Base-by-base conservation (phyloP, 2,888 invertebrate genomes). In the Ypsolopha scabrella region DNA sequence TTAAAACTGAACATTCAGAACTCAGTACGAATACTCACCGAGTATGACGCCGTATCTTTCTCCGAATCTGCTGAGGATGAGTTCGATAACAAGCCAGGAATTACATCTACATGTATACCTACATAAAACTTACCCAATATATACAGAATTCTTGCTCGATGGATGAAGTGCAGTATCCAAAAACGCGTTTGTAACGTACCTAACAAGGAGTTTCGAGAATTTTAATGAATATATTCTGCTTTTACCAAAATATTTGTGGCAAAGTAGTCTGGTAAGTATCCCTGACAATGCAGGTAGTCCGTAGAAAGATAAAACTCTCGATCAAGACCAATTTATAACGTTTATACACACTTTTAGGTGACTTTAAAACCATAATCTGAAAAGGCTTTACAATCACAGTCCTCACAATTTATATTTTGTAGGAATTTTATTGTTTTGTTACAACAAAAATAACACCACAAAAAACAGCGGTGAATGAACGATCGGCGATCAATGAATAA, bases 391-490 rank as follows among this genome's bases (percentile, higher is more conserved):
- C 11, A 38, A 24, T 39, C 37, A 45, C 37, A 45, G 11, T 45
- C 36, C 35, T 37, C 47, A 54, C 13, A 47, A 65, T 65, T 58
- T 63, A 68, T 78, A 71, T 71, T 72, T 68, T 66, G 75, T 67
- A 74, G 69, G 75, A 76, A 78, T 82, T 24, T 24, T 24, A 24
- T 3, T 45, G 80, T 80, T 79, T 79, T 81, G 77, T 79, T 51
- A 51, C 78, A 75, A 73, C 75, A 73, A 75, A 75, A 80, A 79
- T 72, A 78, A 78, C 82, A 83, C 83, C 80, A 74, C 81, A 79
- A 83, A 83, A 83, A 83, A 79, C 81, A 78, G 83, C 82, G 83
- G 85, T 86, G 85, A 83, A 82, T 85, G 85, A 86, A 85, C 82
- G 53, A 50, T 34, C 51, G 8, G 82, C 82, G 82, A 83, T 82